Evolutionary conservation across 2,113 vertebrate genomes (phyloP).

Genomic region (Rhineura floridana): DNA sequence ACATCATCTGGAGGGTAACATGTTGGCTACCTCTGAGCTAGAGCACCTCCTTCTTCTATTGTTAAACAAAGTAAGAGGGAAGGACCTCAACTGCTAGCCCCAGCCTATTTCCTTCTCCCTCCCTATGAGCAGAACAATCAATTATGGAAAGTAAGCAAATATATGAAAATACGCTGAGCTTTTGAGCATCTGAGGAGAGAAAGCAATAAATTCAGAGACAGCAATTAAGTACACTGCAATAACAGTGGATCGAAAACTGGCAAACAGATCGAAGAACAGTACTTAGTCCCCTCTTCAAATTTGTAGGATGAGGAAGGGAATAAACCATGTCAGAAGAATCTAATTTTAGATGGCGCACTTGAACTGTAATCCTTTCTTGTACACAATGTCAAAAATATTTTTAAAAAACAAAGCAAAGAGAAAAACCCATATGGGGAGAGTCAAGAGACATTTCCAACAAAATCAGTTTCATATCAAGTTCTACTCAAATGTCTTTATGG

Average conservation of each 20-base stretch:
- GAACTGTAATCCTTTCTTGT: conserved; percentile 70
- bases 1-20: too few species aligned
- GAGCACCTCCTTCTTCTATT: background rate
- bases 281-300: conserved; percentile 61
- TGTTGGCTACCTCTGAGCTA: background rate
- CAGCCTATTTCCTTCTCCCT: background rate
- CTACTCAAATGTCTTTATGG: conserved; percentile 35
- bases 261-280: conserved; percentile 70
- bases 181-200: conserved; percentile 12
- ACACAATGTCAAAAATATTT: conserved; percentile 58
- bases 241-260: conserved; percentile 66
- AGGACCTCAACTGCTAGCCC: background rate
- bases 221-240: conserved; percentile 46
- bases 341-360: conserved; percentile 68
- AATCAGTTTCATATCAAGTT: conserved; percentile 61
- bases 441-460: conserved; percentile 66
- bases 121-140: background rate
- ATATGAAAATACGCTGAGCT: background rate
- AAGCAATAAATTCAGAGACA: background rate
- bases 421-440: conserved; percentile 64
- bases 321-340: conserved; percentile 75
- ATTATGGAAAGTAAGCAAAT: background rate
- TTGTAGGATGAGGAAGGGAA: conserved; percentile 68
- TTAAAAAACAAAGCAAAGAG: conserved; percentile 52
- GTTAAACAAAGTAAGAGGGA: too few species aligned